phyloP scores from a whole-genome alignment of 2,113 vertebrate genomes.

The Alces alces region DNA sequence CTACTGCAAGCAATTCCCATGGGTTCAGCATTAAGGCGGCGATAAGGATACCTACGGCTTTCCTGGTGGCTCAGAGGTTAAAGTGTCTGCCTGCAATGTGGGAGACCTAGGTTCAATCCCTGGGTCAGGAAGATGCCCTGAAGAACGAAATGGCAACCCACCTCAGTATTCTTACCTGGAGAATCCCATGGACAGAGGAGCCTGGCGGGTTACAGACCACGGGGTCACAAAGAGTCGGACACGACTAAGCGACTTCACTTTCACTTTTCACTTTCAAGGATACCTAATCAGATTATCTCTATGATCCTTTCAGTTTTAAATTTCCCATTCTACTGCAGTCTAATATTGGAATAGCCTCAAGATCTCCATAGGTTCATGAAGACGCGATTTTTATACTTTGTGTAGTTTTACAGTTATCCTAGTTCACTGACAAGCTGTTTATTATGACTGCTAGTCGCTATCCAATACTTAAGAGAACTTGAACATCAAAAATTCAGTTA shows the following conservation, averaged over 20 bases:
- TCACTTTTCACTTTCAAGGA: neutral
- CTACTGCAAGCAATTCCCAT: neutral
- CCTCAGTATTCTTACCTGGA: too few species aligned
- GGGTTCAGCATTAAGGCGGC: neutral
- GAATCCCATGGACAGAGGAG: neutral
- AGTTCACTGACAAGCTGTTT: neutral
- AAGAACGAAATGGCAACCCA: too few species aligned
- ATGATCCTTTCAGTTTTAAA: neutral
- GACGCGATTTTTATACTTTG: neutral
- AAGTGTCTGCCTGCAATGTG: too few species aligned
- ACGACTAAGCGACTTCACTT: neutral
- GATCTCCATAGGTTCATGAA: neutral
- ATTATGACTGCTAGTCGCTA: neutral
- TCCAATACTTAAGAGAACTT: neutral
- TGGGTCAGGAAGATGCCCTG: too few species aligned
- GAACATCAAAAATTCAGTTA: slow-evolving; percentile 22
- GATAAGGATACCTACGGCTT: neutral
- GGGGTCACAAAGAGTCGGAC: neutral
- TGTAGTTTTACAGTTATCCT: slow-evolving; percentile 14
- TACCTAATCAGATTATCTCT: neutral
- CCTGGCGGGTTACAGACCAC: neutral
- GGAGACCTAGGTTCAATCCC: too few species aligned
- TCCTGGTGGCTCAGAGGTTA: too few species aligned
- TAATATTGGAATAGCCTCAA: neutral
- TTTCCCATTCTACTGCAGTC: neutral